Evolutionary conservation across 2,888 invertebrate genomes (phyloP).

Genomic region (Apodemia hepburni): DNA sequence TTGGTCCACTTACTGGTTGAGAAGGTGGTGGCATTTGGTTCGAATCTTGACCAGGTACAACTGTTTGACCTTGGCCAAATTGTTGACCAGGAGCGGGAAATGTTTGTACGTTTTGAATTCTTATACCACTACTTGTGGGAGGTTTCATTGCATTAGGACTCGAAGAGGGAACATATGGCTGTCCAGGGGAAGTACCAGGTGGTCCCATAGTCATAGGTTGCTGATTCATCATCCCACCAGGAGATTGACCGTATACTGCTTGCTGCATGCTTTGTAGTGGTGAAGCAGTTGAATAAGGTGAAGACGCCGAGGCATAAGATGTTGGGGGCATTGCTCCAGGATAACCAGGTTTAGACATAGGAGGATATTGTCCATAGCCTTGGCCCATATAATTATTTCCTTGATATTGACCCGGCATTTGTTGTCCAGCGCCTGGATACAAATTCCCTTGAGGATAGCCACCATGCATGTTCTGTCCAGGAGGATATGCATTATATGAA

Average conservation of each 20-base stretch:
- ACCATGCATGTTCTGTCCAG: constrained; percentile 63
- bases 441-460: constrained; percentile 54
- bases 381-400: constrained; percentile 52
- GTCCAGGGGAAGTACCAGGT: constrained; percentile 44
- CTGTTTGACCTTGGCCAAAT: constrained; percentile 29
- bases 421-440: constrained; percentile 53
- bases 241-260: constrained; percentile 58
- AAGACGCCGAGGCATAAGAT: constrained; percentile 47
- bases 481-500: constrained; percentile 60
- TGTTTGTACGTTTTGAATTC: constrained; percentile 69
- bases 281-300: constrained; percentile 53
- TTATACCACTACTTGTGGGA: constrained; percentile 45
- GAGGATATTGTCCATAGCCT: constrained; percentile 52
- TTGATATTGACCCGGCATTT: constrained; percentile 49
- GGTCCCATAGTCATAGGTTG: constrained; percentile 51
- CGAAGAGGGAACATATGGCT: constrained; percentile 49
- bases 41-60: constrained; percentile 42
- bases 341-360: constrained; percentile 56
- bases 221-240: constrained; percentile 36
- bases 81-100: constrained; percentile 47
- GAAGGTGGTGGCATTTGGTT: constrained; percentile 32
- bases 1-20: constrained; percentile 52
- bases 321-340: constrained; percentile 47
- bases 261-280: constrained; percentile 73
- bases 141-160: constrained; percentile 61